Conservation (phyloP, 2,888 invertebrate genomes). For the Hirudinaria manillensis region DNA sequence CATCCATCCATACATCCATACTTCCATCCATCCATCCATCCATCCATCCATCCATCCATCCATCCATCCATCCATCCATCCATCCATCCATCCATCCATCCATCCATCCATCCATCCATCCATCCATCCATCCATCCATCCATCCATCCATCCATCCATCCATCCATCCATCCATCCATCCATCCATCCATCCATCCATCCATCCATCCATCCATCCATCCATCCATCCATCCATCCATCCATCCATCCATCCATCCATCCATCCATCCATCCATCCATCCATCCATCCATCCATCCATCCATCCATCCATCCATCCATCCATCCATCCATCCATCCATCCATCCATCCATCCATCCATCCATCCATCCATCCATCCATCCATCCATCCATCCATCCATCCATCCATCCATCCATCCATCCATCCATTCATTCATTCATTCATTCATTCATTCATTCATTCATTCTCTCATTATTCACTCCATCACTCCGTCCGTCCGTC, state of each 20-base stretch:
- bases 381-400: slow-evolving; percentile 1
- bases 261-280: too few species aligned
- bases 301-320: slow-evolving; percentile 20
- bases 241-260: slow-evolving; percentile 24
- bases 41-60: too few species aligned
- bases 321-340: slow-evolving; percentile 20
- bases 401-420: slow-evolving; percentile 7
- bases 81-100: background rate
- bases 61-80: slow-evolving; percentile 14
- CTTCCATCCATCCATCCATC: slow-evolving; percentile 19
- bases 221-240: slow-evolving; percentile 6
- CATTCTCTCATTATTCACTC: too few species aligned
- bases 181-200: background rate
- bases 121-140: slow-evolving; percentile 27
- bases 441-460: too few species aligned
- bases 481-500: too few species aligned
- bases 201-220: slow-evolving; percentile 5
- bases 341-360: slow-evolving; percentile 19
- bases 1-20: too few species aligned
- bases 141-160: background rate
- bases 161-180: slow-evolving; percentile 30
- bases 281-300: slow-evolving; percentile 22
- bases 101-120: slow-evolving; percentile 18
- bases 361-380: slow-evolving; percentile 20
- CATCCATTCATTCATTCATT: too few species aligned